phyloP scores from a whole-genome alignment of 2,888 invertebrate species.

The Cheilosia grossa region DNA sequence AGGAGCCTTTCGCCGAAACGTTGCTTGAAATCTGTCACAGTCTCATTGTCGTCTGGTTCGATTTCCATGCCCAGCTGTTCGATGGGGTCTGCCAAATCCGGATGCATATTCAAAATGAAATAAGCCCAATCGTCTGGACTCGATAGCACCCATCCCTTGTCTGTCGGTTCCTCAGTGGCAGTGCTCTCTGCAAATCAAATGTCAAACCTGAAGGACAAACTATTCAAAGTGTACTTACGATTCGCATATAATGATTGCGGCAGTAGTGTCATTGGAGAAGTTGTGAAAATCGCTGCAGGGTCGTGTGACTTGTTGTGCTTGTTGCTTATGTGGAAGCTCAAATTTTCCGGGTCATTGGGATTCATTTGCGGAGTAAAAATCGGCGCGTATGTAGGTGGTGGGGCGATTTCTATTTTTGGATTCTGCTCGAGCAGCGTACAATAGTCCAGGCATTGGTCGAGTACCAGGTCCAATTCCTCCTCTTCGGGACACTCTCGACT shows the following conservation, averaged over 20 bases:
- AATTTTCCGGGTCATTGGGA: constrained; percentile 85
- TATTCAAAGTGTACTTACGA: constrained; percentile 42
- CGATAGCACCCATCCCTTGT: constrained; percentile 82
- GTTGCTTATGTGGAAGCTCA: constrained; percentile 85
- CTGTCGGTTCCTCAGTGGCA: constrained; percentile 22
- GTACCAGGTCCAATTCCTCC: constrained; percentile 88
- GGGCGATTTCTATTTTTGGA: constrained; percentile 79
- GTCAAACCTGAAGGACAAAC: neutral
- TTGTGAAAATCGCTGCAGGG: constrained; percentile 10
- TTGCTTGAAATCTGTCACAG: constrained; percentile 89
- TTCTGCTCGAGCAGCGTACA: constrained; percentile 85
- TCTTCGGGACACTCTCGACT: constrained; percentile 91
- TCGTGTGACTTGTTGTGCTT: constrained; percentile 80
- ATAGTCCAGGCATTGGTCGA: constrained; percentile 89
- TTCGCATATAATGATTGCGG: constrained; percentile 43
- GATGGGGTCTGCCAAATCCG: constrained; percentile 89
- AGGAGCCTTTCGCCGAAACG: constrained; percentile 88
- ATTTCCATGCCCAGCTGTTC: constrained; percentile 91
- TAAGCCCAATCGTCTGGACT: constrained; percentile 84
- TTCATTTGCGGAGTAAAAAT: constrained; percentile 77
- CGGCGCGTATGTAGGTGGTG: constrained; percentile 78
- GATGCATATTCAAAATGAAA: constrained; percentile 88
- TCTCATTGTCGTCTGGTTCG: constrained; percentile 89
- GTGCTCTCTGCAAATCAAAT: constrained; percentile 19
- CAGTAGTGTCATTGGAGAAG: constrained; percentile 11